These are phyloP conservation scores for Sialis lutaria DNA, from an alignment of 2,888 invertebrate species.

Conservation along the genomic window DNA sequence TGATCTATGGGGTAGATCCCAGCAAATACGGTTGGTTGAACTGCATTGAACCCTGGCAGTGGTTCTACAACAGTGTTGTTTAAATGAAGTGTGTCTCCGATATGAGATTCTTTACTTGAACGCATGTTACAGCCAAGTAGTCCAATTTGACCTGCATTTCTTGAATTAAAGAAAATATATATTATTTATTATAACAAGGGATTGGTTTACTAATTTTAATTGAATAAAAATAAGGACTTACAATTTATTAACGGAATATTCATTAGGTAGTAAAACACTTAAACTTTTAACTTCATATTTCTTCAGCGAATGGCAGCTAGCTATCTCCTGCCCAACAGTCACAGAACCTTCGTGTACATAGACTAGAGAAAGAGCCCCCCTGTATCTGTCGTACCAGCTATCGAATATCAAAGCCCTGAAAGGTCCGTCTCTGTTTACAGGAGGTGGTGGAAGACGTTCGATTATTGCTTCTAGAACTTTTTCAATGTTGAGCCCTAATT, in stretches of 20 bases:
- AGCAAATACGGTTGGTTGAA: slow-evolving; percentile 72
- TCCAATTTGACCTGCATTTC: slow-evolving; percentile 84
- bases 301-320: slow-evolving; percentile 51
- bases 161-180: slow-evolving; percentile 13
- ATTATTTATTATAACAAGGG: neutral
- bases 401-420: slow-evolving; percentile 81
- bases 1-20: slow-evolving; percentile 86
- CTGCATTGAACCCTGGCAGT: slow-evolving; percentile 43
- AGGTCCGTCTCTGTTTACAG: slow-evolving; percentile 34
- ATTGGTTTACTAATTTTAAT: neutral
- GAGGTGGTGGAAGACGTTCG: slow-evolving; percentile 58
- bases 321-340: slow-evolving; percentile 56
- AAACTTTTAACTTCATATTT: slow-evolving; percentile 62
- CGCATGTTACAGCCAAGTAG: slow-evolving; percentile 70
- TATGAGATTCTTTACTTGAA: slow-evolving; percentile 48
- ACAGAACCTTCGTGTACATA: slow-evolving; percentile 64
- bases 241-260: slow-evolving; percentile 44
- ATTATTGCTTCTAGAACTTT: slow-evolving; percentile 64
- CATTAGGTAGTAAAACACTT: slow-evolving; percentile 63
- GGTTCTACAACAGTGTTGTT: slow-evolving; percentile 34
- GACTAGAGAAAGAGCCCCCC: slow-evolving; percentile 61
- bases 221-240: slow-evolving; percentile 21
- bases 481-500: slow-evolving; percentile 70
- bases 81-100: slow-evolving; percentile 59
- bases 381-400: slow-evolving; percentile 81